phyloP scores from a whole-genome alignment of 1,140 invertebrate species.

The Dendroctonus ponderosae region DNA sequence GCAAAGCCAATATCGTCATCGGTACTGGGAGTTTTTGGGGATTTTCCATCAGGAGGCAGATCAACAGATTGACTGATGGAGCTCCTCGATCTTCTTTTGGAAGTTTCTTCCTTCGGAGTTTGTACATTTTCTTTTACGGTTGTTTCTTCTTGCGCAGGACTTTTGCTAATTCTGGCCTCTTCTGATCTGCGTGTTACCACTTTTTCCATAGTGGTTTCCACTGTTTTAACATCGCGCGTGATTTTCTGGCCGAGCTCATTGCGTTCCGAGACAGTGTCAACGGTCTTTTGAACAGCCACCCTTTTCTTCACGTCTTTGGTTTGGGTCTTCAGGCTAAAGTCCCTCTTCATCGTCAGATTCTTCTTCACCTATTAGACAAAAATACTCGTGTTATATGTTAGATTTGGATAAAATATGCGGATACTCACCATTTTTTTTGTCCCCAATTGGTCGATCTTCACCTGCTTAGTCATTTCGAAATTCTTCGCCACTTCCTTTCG shows the following conservation, averaged over 20 bases:
- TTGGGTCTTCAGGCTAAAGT: constrained; percentile 27
- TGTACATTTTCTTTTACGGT: too few relatives aligned
- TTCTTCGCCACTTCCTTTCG: constrained; percentile 32
- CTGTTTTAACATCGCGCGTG: constrained; percentile 16
- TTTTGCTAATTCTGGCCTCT: too few relatives aligned
- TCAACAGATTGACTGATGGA: too few relatives aligned
- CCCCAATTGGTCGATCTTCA: constrained; percentile 24
- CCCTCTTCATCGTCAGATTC: constrained; percentile 26
- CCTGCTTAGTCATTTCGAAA: constrained; percentile 27
- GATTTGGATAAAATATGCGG: not conserved
- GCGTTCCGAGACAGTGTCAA: constrained; percentile 31
- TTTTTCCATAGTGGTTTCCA: constrained; percentile 20
- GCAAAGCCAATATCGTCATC: too few relatives aligned
- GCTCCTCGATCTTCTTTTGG: too few relatives aligned
- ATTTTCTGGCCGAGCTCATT: constrained; percentile 13
- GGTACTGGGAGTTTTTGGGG: too few relatives aligned
- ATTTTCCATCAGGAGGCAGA: too few relatives aligned
- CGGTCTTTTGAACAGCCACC: constrained; percentile 24
- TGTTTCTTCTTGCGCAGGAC: too few relatives aligned
- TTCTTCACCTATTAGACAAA: constrained; percentile 8
- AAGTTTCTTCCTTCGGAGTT: too few relatives aligned
- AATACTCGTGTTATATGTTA: constrained; percentile 1
- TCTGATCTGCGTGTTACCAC: constrained; percentile 4
- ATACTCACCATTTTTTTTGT: constrained; percentile 15
- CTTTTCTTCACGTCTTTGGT: constrained; percentile 26